Evolutionary conservation across 2,888 invertebrate species (phyloP).

Genomic region (Oscheius sp.): DNA sequence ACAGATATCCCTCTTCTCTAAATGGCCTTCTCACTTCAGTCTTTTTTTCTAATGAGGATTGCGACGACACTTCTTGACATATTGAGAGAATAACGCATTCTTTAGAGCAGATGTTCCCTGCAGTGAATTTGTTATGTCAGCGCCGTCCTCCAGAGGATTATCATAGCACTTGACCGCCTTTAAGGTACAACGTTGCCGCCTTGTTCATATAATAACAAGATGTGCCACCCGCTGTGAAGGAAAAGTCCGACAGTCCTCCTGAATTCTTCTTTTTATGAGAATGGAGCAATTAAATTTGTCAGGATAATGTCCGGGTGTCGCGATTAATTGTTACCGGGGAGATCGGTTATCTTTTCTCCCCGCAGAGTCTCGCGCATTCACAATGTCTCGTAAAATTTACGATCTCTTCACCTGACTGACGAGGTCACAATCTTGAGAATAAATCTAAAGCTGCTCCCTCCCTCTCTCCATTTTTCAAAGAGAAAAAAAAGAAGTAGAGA

Average conservation of each 20-base stretch:
- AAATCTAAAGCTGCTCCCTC: not conserved
- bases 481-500: not conserved
- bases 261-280: not conserved
- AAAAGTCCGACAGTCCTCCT: not conserved
- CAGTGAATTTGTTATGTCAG: slow-evolving; percentile 36
- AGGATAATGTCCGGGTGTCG: slow-evolving; percentile 18
- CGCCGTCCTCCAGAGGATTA: slow-evolving; percentile 30
- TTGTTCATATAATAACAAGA: slow-evolving; percentile 15
- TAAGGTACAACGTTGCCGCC: slow-evolving; percentile 29
- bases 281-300: slow-evolving; percentile 9
- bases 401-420: slow-evolving; percentile 35
- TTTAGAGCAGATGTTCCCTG: slow-evolving; percentile 25
- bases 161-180: slow-evolving; percentile 32
- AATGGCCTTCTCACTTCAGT: not conserved
- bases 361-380: slow-evolving; percentile 34
- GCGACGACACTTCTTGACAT: slow-evolving; percentile 9
- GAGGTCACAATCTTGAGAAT: slow-evolving; percentile 14
- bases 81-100: slow-evolving; percentile 11
- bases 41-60: not conserved
- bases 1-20: slow-evolving; percentile 11
- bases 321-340: slow-evolving; percentile 33
- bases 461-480: not conserved
- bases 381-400: slow-evolving; percentile 36
- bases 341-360: slow-evolving; percentile 37
- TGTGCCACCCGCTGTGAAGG: slow-evolving; percentile 27